A percentile compares a stretch with the other conserved stretches of the same genome.
These are phyloP conservation scores for Corythaixoides concolor DNA, from an alignment of 2,113 vertebrate genomes.

Conservation along the genomic window DNA sequence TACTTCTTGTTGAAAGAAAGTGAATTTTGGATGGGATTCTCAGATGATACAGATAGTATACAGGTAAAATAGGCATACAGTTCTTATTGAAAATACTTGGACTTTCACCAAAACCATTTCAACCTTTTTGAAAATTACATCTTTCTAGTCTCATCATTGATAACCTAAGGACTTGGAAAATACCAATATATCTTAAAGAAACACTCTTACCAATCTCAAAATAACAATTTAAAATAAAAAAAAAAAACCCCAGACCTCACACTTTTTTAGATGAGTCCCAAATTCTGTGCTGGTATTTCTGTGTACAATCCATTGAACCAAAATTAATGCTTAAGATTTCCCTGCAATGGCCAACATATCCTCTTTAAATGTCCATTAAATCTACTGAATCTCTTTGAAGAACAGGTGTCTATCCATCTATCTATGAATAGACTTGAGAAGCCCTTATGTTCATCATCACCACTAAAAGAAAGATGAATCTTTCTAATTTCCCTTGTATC, in stretches of 20 bases:
- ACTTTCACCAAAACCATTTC: not conserved
- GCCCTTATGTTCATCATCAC: not conserved
- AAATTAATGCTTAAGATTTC: not conserved
- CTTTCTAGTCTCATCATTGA: not conserved
- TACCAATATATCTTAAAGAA: not conserved
- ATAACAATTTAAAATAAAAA: not conserved
- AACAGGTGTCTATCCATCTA: not conserved
- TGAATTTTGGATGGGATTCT: not conserved
- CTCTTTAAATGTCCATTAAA: not conserved
- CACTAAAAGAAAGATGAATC: not conserved
- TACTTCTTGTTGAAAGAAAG: not conserved
- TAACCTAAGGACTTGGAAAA: not conserved
- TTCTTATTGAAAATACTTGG: not conserved
- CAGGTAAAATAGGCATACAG: not conserved
- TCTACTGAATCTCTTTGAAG: not conserved
- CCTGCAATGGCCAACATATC: not conserved
- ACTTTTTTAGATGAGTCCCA: not conserved
- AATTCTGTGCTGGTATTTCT: not conserved
- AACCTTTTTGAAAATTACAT: not conserved
- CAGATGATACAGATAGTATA: not conserved
- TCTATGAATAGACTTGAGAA: not conserved
- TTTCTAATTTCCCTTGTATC: not conserved
- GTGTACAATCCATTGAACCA: not conserved
- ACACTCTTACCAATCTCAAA: slow-evolving; percentile 31
- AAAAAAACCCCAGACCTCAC: not conserved